Evolutionary conservation across 2,113 vertebrate species (phyloP).

Genomic region (Dicaeum eximium): DNA sequence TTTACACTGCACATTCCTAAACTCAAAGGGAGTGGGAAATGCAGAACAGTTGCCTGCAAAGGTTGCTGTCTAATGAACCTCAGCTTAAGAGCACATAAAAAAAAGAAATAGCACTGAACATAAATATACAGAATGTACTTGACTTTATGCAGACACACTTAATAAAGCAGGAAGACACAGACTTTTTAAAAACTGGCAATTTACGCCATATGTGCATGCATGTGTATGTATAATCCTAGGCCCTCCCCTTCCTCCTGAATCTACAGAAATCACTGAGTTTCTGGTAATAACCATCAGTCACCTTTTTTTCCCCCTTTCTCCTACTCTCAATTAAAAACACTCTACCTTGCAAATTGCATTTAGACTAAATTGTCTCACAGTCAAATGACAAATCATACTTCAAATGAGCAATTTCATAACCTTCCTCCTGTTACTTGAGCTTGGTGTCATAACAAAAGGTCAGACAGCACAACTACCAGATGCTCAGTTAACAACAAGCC

Average conservation of each 20-base stretch:
- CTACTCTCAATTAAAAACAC: neutral
- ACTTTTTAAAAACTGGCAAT: neutral
- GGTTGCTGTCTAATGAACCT: neutral
- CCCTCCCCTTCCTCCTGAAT: neutral
- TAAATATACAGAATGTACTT: neutral
- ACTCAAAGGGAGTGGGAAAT: neutral
- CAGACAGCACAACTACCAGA: neutral
- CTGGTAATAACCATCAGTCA: neutral
- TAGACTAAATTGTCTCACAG: neutral
- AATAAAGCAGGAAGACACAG: neutral
- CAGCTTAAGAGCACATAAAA: neutral
- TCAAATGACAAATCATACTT: neutral
- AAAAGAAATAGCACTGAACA: neutral
- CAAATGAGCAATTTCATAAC: neutral
- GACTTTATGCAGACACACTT: neutral
- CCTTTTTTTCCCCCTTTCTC: neutral
- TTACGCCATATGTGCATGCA: accelerated
- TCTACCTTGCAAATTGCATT: neutral
- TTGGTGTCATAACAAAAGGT: neutral
- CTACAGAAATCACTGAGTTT: neutral
- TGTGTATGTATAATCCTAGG: accelerated
- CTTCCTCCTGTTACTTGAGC: neutral
- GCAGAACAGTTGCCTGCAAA: neutral
- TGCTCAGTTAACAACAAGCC: neutral
- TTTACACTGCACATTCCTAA: neutral